A percentile compares a stretch with the other conserved stretches of the same genome.
phyloP scores from a whole-genome alignment of 2,113 vertebrate genomes.

The Oryzias celebensis region DNA sequence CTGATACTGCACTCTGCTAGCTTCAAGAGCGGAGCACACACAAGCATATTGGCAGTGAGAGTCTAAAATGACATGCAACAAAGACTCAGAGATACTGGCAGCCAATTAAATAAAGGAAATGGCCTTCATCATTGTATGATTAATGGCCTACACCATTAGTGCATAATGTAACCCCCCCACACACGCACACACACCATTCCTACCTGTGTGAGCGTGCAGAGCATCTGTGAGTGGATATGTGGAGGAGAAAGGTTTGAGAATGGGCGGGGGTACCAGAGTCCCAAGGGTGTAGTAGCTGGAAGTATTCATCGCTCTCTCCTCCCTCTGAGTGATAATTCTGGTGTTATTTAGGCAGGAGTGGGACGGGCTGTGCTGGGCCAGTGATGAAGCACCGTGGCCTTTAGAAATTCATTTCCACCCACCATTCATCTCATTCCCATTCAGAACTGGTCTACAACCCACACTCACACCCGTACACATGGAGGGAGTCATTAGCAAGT shows the following conservation, averaged over 20 bases:
- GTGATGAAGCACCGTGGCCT: conserved; percentile 82
- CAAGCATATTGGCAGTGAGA: conserved; percentile 29
- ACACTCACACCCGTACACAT: conserved; percentile 45
- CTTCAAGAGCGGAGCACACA: conserved; percentile 42
- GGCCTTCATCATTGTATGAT: conserved; percentile 77
- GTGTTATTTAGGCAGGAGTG: conserved; percentile 72
- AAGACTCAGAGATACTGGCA: conserved; percentile 63
- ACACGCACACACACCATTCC: conserved; percentile 31
- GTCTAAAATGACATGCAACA: conserved; percentile 65
- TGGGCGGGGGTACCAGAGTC: conserved; percentile 42
- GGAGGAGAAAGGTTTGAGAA: conserved; percentile 26
- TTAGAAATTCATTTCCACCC: conserved; percentile 86
- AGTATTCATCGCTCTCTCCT: conserved; percentile 80
- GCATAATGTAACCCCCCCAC: conserved; percentile 44
- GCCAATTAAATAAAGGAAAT: conserved; percentile 76
- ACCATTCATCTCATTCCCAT: conserved; percentile 83
- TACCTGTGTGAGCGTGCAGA: conserved; percentile 62
- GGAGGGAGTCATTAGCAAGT: conserved; percentile 54
- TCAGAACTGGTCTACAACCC: conserved; percentile 64
- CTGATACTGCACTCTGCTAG: conserved; percentile 33
- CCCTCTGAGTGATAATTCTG: conserved; percentile 73
- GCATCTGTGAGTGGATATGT: conserved; percentile 30
- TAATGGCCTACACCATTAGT: conserved; percentile 74
- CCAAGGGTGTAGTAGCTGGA: conserved; percentile 68
- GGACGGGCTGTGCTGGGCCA: conserved; percentile 67